These are phyloP conservation scores for Sardinella longiceps DNA, from an alignment of 2,797 vertebrate species.

Conservation along the genomic window DNA sequence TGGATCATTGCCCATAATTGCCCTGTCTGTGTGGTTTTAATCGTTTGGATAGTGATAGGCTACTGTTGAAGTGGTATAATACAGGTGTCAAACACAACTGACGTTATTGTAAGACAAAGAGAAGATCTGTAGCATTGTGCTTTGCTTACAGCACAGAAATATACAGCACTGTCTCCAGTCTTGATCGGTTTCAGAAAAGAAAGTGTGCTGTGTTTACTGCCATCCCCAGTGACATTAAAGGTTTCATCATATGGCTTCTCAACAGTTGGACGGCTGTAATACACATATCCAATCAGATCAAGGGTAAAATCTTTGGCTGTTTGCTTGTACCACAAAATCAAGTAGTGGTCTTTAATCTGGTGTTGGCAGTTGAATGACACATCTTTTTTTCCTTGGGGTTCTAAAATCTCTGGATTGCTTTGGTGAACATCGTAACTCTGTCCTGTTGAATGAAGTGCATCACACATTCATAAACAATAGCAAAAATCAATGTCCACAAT, in stretches of 20 bases:
- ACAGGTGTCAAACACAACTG: not conserved
- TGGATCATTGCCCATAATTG: not conserved
- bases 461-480: not conserved
- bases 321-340: slow-evolving; percentile 65
- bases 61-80: not conserved
- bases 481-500: not conserved
- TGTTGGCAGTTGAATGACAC: slow-evolving; percentile 61
- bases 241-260: slow-evolving; percentile 39
- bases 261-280: not conserved
- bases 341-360: slow-evolving; percentile 31
- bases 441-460: not conserved
- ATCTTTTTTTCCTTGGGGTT: slow-evolving; percentile 38
- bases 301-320: slow-evolving; percentile 44
- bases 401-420: slow-evolving; percentile 18
- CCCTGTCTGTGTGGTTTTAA: not conserved
- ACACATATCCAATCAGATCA: slow-evolving; percentile 40
- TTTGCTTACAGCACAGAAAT: slow-evolving; percentile 52
- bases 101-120: slow-evolving; percentile 45
- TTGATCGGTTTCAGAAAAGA: not conserved
- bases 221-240: slow-evolving; percentile 53
- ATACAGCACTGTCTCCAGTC: slow-evolving; percentile 37
- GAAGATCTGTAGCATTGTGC: slow-evolving; percentile 41
- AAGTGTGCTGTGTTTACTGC: not conserved
- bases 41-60: not conserved
- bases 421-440: slow-evolving; percentile 33